These are phyloP conservation scores for Drosophila albomicans DNA, from an alignment of 1,140 invertebrate species.

Conservation along the genomic window DNA sequence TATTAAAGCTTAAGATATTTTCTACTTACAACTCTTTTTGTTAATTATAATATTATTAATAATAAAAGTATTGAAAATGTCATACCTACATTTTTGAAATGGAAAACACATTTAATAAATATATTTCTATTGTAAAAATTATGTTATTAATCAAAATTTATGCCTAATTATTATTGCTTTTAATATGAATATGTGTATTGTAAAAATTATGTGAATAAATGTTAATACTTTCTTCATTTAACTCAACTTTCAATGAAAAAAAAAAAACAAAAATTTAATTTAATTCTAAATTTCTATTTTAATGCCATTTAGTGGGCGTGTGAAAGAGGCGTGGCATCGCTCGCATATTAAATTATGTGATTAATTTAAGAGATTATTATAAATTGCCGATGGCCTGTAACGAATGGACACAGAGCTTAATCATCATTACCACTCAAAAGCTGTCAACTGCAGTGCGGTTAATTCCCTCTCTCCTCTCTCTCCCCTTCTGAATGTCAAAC, in stretches of 20 bases:
- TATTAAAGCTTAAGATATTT: too few species aligned
- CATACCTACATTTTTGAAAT: too few species aligned
- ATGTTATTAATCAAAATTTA: too few species aligned
- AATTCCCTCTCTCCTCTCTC: neutral
- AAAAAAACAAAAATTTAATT: neutral
- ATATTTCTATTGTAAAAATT: too few species aligned
- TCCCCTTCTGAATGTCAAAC: neutral
- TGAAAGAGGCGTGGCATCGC: neutral
- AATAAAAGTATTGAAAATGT: too few species aligned
- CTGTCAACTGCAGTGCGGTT: constrained; percentile 24
- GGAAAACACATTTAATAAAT: too few species aligned
- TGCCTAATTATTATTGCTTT: too few species aligned
- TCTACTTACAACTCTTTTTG: too few species aligned
- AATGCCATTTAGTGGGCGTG: neutral
- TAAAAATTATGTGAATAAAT: too few species aligned
- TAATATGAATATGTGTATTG: too few species aligned
- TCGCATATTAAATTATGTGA: neutral
- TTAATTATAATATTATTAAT: too few species aligned
- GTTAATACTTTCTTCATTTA: too few species aligned
- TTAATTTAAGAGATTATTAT: neutral
- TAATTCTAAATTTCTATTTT: neutral
- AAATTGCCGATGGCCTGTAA: constrained; percentile 2
- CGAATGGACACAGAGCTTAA: neutral
- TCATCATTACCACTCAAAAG: constrained; percentile 11
- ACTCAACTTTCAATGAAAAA: neutral